These are phyloP conservation scores for Okamejei kenojei DNA, from an alignment of 2,797 vertebrate species.

Conservation along the genomic window DNA sequence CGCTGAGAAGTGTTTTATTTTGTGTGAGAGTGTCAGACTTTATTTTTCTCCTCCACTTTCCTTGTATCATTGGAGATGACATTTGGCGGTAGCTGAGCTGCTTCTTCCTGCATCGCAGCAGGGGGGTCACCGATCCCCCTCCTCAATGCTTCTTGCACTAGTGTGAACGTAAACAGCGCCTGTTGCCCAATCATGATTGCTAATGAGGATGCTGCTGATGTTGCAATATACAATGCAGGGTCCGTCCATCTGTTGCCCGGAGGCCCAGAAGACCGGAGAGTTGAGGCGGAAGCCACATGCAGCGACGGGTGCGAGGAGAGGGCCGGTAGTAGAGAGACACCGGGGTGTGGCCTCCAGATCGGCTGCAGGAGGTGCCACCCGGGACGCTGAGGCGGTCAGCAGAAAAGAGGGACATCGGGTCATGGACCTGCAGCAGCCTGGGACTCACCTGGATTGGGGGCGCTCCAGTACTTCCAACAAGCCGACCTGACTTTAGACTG, in stretches of 20 bases:
- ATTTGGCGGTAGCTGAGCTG: not conserved
- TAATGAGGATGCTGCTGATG: not conserved
- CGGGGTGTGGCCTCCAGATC: too few relatives aligned
- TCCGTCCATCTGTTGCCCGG: not conserved
- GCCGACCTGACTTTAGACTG: too few relatives aligned
- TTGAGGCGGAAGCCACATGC: too few relatives aligned
- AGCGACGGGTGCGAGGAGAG: too few relatives aligned
- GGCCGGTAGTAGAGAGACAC: too few relatives aligned
- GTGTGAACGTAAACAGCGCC: not conserved
- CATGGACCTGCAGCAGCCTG: too few relatives aligned
- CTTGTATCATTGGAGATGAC: not conserved
- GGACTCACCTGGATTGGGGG: too few relatives aligned
- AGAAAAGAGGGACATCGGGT: too few relatives aligned
- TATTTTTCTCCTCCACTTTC: not conserved
- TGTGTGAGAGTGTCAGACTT: not conserved
- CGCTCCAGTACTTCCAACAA: too few relatives aligned
- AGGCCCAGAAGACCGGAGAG: too few relatives aligned
- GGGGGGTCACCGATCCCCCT: not conserved
- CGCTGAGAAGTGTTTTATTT: not conserved
- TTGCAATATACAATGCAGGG: not conserved
- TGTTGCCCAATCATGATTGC: not conserved
- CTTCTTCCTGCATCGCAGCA: not conserved
- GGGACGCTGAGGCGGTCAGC: too few relatives aligned
- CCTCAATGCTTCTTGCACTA: not conserved
- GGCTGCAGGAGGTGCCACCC: too few relatives aligned